phyloP scores from a whole-genome alignment of 2,797 vertebrate genomes.

The Leptatherina wallacei region DNA sequence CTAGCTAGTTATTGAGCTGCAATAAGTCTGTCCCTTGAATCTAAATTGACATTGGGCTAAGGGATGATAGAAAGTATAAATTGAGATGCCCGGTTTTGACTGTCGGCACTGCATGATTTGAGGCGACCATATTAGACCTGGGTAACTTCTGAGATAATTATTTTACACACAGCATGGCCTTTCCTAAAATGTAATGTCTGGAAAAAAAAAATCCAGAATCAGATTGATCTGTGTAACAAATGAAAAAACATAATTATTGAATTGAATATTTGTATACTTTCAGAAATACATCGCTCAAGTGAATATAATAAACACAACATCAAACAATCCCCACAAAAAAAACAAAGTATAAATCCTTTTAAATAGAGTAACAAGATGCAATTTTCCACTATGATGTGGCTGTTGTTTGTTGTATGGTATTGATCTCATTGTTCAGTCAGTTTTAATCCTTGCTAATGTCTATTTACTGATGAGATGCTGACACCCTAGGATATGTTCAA shows the following conservation, averaged over 20 bases:
- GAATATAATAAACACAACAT: too few relatives aligned
- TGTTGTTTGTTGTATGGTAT: too few relatives aligned
- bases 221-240: neutral
- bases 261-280: too few relatives aligned
- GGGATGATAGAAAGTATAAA: conserved; percentile 33
- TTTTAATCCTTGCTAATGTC: conserved; percentile 10
- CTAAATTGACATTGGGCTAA: conserved; percentile 53
- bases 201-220: neutral
- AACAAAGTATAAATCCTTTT: too few relatives aligned
- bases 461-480: conserved; percentile 17
- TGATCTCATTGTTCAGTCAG: neutral
- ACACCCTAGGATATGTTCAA: conserved; percentile 20
- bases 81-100: conserved; percentile 17
- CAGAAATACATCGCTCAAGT: too few relatives aligned
- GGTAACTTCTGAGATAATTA: too few relatives aligned
- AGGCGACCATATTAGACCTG: conserved; percentile 7
- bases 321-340: too few relatives aligned
- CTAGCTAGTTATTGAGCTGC: conserved; percentile 27
- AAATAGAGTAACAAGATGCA: too few relatives aligned
- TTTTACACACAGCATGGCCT: too few relatives aligned
- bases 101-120: conserved; percentile 1
- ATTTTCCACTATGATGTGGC: too few relatives aligned
- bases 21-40: conserved; percentile 44
- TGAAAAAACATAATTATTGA: neutral
- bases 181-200: too few relatives aligned